These are phyloP conservation scores for Peromyscus maniculatus DNA, from an alignment of 2,113 vertebrate genomes.

Conservation along the genomic window DNA sequence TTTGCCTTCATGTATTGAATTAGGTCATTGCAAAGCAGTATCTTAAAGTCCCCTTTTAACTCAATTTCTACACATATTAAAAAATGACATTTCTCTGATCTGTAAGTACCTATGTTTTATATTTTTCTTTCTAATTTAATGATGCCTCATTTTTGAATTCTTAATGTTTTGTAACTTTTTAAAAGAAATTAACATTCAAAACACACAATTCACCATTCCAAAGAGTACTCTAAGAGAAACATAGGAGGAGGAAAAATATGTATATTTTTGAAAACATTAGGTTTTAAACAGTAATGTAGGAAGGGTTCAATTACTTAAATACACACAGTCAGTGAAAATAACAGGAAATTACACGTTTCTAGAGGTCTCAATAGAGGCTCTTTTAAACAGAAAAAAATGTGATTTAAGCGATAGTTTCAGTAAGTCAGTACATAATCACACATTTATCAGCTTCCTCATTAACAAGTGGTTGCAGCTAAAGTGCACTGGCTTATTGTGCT, in stretches of 20 bases:
- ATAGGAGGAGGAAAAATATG: neutral
- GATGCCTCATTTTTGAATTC: slow-evolving; percentile 19
- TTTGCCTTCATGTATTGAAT: slow-evolving; percentile 55
- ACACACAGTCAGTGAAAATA: slow-evolving; percentile 38
- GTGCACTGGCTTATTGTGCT: neutral
- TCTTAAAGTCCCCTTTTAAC: neutral
- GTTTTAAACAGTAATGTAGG: neutral
- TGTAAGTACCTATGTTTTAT: neutral
- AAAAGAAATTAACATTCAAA: neutral
- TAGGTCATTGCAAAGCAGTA: slow-evolving; percentile 31
- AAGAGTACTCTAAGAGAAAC: neutral
- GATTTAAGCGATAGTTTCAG: neutral
- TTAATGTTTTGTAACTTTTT: slow-evolving; percentile 56
- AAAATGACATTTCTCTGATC: neutral
- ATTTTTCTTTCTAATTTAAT: slow-evolving; percentile 41
- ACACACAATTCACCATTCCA: slow-evolving; percentile 28
- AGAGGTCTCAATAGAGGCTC: neutral
- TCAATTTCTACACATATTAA: neutral
- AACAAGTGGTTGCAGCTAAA: slow-evolving; percentile 71
- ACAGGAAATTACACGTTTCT: neutral
- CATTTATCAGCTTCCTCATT: neutral
- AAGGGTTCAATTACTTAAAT: slow-evolving; percentile 10
- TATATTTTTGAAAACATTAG: slow-evolving; percentile 1
- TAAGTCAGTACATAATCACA: neutral
- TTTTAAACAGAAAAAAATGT: neutral